Conservation (phyloP, 2,797 vertebrate species). For the Danio tinwini region DNA sequence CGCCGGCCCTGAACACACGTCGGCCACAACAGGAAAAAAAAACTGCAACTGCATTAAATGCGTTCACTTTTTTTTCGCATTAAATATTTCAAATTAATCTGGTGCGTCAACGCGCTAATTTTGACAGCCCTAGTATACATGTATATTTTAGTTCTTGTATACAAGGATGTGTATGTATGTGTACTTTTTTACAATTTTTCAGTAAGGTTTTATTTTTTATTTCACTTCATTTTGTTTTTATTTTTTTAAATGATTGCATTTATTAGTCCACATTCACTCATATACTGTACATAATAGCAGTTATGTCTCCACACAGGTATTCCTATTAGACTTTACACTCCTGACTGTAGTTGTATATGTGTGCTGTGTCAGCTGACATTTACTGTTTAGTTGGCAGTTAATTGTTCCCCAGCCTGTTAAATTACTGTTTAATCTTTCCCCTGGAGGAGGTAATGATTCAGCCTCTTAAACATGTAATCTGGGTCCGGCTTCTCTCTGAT, state of each 20-base stretch:
- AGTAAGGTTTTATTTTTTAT: too few species aligned
- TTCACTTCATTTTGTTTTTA: too few species aligned
- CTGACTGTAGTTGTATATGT: neutral
- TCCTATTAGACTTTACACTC: slow-evolving; percentile 34
- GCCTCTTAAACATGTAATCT: slow-evolving; percentile 38
- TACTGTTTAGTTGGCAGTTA: slow-evolving; percentile 65
- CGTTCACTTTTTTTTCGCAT: too few species aligned
- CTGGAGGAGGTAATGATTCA: slow-evolving; percentile 35
- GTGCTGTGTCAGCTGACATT: slow-evolving; percentile 49
- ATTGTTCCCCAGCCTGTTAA: slow-evolving; percentile 40
- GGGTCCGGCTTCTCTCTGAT: slow-evolving; percentile 15
- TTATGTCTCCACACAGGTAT: neutral
- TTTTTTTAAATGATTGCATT: neutral
- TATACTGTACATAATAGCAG: neutral
- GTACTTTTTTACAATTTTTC: too few species aligned
- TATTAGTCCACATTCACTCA: neutral
- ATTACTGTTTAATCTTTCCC: slow-evolving; percentile 37
- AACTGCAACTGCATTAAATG: too few species aligned
- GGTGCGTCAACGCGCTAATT: too few species aligned
- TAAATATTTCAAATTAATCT: too few species aligned
- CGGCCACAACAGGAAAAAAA: too few species aligned
- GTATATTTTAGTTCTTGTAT: too few species aligned
- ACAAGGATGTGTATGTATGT: too few species aligned
- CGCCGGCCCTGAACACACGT: too few species aligned
- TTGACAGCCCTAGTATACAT: too few species aligned